A percentile compares a stretch with the other conserved stretches of the same genome.
Evolutionary conservation across 2,113 vertebrate genomes (phyloP).

Genomic region (Delphinapterus leucas): DNA sequence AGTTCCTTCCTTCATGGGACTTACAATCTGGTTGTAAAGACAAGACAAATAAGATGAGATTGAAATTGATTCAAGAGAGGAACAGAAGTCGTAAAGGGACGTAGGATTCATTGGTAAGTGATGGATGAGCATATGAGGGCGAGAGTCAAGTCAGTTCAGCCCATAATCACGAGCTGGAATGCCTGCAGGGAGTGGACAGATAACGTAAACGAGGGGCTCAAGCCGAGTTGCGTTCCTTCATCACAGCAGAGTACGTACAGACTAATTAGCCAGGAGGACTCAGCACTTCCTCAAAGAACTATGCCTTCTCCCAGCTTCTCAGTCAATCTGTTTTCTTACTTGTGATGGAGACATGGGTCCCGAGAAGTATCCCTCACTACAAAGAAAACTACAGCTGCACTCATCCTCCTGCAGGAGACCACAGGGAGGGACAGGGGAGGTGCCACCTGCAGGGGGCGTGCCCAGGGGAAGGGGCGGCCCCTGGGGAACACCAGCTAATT

Average conservation of each 20-base stretch:
- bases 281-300: neutral
- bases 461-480: neutral
- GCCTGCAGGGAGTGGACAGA: neutral
- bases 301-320: neutral
- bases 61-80: neutral
- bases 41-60: neutral
- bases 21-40: neutral
- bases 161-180: neutral
- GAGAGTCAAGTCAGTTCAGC: neutral
- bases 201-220: neutral
- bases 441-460: neutral
- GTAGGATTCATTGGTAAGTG: neutral
- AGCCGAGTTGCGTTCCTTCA: too few relatives aligned
- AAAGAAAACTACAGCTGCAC: neutral
- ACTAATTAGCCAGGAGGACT: neutral
- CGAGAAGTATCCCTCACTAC: neutral
- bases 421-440: too few relatives aligned
- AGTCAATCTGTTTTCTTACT: neutral
- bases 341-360: too few relatives aligned
- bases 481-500: neutral
- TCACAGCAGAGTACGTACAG: fast-evolving
- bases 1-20: neutral
- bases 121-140: neutral
- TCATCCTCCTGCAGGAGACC: neutral
- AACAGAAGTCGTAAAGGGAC: neutral